Evolutionary conservation across 2,797 vertebrate species (phyloP).

Genomic region (Mallotus villosus): DNA sequence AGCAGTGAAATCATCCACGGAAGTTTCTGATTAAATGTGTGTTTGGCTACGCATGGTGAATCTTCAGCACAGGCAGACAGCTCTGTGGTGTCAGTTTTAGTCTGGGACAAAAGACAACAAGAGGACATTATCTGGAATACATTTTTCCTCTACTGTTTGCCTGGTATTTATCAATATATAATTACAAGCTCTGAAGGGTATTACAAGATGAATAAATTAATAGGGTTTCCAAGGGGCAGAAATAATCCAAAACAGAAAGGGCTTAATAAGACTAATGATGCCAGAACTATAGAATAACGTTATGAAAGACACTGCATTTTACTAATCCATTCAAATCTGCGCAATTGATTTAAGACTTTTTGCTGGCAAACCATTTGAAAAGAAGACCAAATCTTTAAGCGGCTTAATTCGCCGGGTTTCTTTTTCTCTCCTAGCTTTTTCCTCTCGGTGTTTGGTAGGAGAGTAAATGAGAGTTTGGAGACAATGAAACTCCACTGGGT

Average conservation of each 20-base stretch:
- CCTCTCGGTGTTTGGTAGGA: constrained; percentile 38
- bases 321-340: constrained; percentile 65
- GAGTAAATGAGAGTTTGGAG: constrained; percentile 59
- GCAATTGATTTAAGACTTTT: constrained; percentile 61
- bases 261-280: constrained; percentile 47
- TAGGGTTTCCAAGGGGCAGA: constrained; percentile 34
- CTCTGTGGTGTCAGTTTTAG: not conserved
- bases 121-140: constrained; percentile 48
- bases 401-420: constrained; percentile 63
- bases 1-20: not conserved
- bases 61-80: not conserved
- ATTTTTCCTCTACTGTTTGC: constrained; percentile 32
- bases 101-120: constrained; percentile 39
- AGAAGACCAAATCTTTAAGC: constrained; percentile 57
- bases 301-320: constrained; percentile 48
- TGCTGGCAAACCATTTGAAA: constrained; percentile 62
- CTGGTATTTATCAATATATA: constrained; percentile 39
- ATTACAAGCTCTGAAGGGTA: constrained; percentile 28
- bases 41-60: constrained; percentile 36
- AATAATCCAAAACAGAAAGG: constrained; percentile 35
- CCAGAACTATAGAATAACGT: constrained; percentile 49
- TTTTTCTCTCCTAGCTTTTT: constrained; percentile 36
- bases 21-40: not conserved
- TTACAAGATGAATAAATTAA: constrained; percentile 37
- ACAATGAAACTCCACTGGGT: constrained; percentile 59